Evolutionary conservation across 2,113 vertebrate species (phyloP).

Genomic region (Nanger granti): DNA sequence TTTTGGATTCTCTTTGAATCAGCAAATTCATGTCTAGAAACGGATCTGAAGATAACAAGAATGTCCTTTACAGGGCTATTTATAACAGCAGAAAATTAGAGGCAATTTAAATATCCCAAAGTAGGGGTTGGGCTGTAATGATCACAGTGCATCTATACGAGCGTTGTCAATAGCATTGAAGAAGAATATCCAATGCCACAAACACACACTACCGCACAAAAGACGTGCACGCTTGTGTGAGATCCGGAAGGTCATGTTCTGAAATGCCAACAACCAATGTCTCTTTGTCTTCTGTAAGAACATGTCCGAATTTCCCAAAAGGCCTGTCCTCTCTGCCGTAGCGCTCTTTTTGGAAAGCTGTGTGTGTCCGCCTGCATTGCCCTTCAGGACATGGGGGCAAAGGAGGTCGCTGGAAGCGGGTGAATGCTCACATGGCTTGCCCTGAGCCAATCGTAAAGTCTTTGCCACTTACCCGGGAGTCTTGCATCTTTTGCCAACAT

Average conservation of each 20-base stretch:
- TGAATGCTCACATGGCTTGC: background rate
- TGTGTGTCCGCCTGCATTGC: background rate
- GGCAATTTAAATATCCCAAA: background rate
- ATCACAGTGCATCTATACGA: background rate
- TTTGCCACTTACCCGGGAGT: background rate
- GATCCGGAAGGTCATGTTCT: background rate
- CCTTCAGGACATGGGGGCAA: background rate
- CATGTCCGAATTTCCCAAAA: background rate
- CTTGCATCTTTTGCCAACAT: background rate
- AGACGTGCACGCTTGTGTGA: too few species aligned
- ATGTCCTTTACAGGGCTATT: background rate
- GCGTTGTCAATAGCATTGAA: fast-evolving
- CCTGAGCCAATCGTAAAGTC: background rate
- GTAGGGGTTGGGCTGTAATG: background rate
- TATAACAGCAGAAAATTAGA: background rate
- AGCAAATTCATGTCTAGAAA: background rate
- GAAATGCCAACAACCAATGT: fast-evolving
- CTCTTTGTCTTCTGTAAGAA: background rate
- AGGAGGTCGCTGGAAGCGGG: background rate
- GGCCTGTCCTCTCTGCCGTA: background rate
- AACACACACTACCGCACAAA: background rate
- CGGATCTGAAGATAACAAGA: background rate
- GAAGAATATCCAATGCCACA: background rate
- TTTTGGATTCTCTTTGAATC: background rate
- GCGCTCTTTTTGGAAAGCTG: background rate